Evolutionary conservation across 2,113 vertebrate species (phyloP).

Genomic region (Tupaia chinensis): DNA sequence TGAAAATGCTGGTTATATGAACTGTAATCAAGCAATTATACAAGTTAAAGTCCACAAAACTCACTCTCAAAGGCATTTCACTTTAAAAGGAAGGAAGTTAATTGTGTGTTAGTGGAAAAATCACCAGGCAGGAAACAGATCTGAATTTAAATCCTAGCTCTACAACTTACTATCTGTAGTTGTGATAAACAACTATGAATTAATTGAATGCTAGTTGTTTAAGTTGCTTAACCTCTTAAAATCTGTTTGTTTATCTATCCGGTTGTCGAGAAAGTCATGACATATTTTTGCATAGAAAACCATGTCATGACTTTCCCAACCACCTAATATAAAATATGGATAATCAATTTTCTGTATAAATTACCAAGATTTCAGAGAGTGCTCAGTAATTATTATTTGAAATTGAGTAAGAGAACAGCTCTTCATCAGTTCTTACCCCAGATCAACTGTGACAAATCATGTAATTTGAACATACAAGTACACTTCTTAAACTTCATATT

Average conservation of each 20-base stretch:
- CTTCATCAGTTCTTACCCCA: neutral
- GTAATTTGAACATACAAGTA: slow-evolving; percentile 16
- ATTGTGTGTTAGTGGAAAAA: neutral
- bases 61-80: neutral
- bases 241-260: neutral
- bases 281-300: too few species aligned
- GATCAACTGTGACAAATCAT: neutral
- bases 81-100: neutral
- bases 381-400: slow-evolving; percentile 3
- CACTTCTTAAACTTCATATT: neutral
- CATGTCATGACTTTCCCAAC: too few species aligned
- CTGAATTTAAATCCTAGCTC: slow-evolving; percentile 15
- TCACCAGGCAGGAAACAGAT: neutral
- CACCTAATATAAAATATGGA: neutral
- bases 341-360: slow-evolving; percentile 30
- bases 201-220: neutral
- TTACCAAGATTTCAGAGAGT: neutral
- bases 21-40: neutral
- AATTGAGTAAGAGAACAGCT: neutral
- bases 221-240: slow-evolving; percentile 4
- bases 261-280: too few species aligned
- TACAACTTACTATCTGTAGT: neutral
- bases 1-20: neutral
- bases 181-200: too few species aligned
- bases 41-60: neutral